Evolutionary conservation across 2,888 invertebrate genomes (phyloP).

Genomic region (Odontomyia ornata): DNA sequence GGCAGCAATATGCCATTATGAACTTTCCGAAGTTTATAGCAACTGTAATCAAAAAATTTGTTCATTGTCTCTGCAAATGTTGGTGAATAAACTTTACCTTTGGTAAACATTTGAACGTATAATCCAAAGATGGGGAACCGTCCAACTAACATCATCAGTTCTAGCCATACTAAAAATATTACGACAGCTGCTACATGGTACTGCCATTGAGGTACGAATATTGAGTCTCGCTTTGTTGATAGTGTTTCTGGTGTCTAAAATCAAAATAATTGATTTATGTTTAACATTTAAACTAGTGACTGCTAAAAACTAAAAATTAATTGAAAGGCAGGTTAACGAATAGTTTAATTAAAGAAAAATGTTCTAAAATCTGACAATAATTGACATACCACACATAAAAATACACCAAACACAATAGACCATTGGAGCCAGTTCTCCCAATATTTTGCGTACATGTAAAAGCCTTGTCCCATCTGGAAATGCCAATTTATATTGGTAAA

Average conservation of each 20-base stretch:
- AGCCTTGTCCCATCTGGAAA: slow-evolving; percentile 74
- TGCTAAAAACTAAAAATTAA: too few relatives aligned
- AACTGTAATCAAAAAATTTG: slow-evolving; percentile 64
- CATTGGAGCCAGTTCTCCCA: slow-evolving; percentile 90
- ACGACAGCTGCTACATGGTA: slow-evolving; percentile 82
- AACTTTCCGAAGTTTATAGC: slow-evolving; percentile 85
- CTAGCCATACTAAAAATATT: slow-evolving; percentile 82
- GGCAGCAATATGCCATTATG: slow-evolving; percentile 80
- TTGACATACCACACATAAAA: slow-evolving; percentile 73
- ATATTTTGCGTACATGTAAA: slow-evolving; percentile 76
- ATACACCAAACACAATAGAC: slow-evolving; percentile 77
- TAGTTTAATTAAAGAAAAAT: too few relatives aligned
- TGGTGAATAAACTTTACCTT: slow-evolving; percentile 63
- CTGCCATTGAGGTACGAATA: slow-evolving; percentile 71
- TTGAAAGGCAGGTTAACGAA: too few relatives aligned
- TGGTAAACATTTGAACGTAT: slow-evolving; percentile 89
- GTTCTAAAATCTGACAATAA: too few relatives aligned
- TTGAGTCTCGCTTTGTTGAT: slow-evolving; percentile 55
- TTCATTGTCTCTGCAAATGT: not conserved
- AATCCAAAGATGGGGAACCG: slow-evolving; percentile 86
- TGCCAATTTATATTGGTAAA: too few relatives aligned
- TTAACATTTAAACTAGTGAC: too few relatives aligned
- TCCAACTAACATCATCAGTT: slow-evolving; percentile 86
- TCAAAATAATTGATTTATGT: too few relatives aligned
- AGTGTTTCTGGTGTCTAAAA: slow-evolving; percentile 60